These are phyloP conservation scores for Panagrolaimus sp. DNA, from an alignment of 1,140 invertebrate genomes.

Conservation along the genomic window DNA sequence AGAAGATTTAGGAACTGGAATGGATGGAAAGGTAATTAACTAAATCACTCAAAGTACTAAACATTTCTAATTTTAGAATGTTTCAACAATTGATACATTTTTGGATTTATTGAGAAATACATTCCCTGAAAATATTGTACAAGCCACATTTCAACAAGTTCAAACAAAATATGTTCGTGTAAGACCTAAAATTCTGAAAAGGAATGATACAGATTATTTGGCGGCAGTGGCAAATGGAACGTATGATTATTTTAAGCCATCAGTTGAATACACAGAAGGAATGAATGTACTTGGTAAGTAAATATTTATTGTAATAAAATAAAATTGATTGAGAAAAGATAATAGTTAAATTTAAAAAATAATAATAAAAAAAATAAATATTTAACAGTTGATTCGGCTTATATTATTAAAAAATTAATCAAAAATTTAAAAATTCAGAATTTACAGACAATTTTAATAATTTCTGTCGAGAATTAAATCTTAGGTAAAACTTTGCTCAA, in stretches of 20 bases:
- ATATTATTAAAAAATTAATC: no score
- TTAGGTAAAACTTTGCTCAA: no score
- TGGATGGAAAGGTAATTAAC: conserved; percentile 58
- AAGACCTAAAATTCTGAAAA: conserved; percentile 21
- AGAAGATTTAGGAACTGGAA: conserved; percentile 59
- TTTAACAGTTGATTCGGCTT: no score
- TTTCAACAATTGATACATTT: conserved; percentile 80
- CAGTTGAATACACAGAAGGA: conserved; percentile 57
- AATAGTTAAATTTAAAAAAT: no score
- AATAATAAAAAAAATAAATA: no score
- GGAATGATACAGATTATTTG: conserved; percentile 20
- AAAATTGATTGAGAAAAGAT: no score
- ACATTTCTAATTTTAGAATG: conserved; percentile 52
- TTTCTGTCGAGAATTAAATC: no score
- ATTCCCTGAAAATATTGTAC: conserved; percentile 51
- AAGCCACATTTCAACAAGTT: conserved; percentile 53
- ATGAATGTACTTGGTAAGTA: conserved; percentile 61
- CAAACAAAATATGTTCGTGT: conserved; percentile 47
- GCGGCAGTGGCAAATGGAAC: conserved; percentile 29
- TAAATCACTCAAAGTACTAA: conserved; percentile 61
- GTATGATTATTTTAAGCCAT: conserved; percentile 33
- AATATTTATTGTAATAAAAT: no score
- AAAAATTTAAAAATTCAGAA: no score
- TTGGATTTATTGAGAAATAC: conserved; percentile 76
- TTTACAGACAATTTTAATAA: no score